Base-by-base conservation (phyloP, 2,113 vertebrate species). In the Laterallus jamaicensis region DNA sequence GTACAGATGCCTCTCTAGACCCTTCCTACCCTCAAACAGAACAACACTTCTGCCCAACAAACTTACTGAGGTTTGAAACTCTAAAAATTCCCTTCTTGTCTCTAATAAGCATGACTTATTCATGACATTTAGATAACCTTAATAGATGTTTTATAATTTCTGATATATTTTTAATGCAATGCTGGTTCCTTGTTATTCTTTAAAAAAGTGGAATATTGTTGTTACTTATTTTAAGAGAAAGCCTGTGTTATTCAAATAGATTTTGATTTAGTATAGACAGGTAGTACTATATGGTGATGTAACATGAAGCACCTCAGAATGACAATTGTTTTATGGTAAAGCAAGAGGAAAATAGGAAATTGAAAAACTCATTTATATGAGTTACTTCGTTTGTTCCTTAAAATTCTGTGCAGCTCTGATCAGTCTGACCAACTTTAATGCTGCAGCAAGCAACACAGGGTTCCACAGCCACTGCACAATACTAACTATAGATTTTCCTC, bases 401-500 rank as follows among this genome's bases (percentile, higher is more conserved):
- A 68, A 91, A 66, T 91, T 94, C 74, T 88, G 19, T 81, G 32
- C 31, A 14, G 4, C 28, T 88, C 70, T 74, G 54, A 83, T 91
- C 56, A 64, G n/a, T 59, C 17, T 80, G 84, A 82, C 37, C 20
- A 70, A 79, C 20, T 90, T 81, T 76, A 90, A 90, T 47, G 56
- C 83, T 92, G 28, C 87, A 92, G 64, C 74, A 92, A 89, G 74
- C 12, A 93, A 42, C 37, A 82, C 13, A 31, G 3, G 68, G 20
- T 83, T 22, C 37, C 81, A 83, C 54, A 81, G 68, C 21, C 37
- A 60, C 76, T 95, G 75, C 74, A 90, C 40, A 77, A 71, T 79
- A 32, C 81, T 73, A 81, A 55, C 90, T 95, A 47, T 88, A 39
- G 92, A 79, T 97, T 95, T 94, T 66, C 28, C 37, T 86, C 54